Percentiles rank a stretch among this genome's conserved stretches.
These are phyloP conservation scores for Epirrita christyi DNA, from an alignment of 2,888 invertebrate species.

Conservation along the genomic window DNA sequence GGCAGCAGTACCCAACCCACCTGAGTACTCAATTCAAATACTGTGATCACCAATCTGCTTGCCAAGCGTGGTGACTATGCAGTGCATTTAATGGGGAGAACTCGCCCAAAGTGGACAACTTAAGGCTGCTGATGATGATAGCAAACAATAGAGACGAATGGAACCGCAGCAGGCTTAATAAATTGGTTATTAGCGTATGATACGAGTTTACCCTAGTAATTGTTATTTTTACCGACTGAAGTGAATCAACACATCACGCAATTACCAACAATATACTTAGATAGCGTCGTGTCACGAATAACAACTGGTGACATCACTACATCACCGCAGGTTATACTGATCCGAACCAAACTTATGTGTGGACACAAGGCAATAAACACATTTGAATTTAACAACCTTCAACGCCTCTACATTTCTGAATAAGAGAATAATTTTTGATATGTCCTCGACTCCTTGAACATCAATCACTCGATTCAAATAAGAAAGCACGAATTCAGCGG, in stretches of 20 bases:
- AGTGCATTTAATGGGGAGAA: too few relatives aligned
- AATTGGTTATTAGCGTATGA: background rate
- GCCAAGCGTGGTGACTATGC: too few relatives aligned
- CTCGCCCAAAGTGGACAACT: too few relatives aligned
- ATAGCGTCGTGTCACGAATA: constrained; percentile 63
- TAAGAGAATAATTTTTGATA: constrained; percentile 32
- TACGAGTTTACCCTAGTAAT: background rate
- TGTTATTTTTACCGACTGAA: constrained; percentile 56
- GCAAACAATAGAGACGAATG: too few relatives aligned
- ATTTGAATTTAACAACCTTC: constrained; percentile 40
- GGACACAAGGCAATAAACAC: constrained; percentile 27
- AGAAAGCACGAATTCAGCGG: constrained; percentile 21
- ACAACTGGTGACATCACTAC: constrained; percentile 79
- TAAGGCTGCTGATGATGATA: too few relatives aligned
- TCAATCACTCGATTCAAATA: constrained; percentile 43
- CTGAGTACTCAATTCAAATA: too few relatives aligned
- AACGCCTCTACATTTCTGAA: background rate
- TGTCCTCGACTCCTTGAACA: constrained; percentile 65
- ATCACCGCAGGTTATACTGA: constrained; percentile 35
- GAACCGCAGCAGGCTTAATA: background rate
- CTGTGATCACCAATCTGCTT: too few relatives aligned
- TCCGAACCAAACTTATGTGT: constrained; percentile 27
- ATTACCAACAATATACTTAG: constrained; percentile 51
- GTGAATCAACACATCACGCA: constrained; percentile 64
- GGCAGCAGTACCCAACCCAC: too few relatives aligned